phyloP scores from a whole-genome alignment of 2,888 invertebrate species.

The Pecten maximus region DNA sequence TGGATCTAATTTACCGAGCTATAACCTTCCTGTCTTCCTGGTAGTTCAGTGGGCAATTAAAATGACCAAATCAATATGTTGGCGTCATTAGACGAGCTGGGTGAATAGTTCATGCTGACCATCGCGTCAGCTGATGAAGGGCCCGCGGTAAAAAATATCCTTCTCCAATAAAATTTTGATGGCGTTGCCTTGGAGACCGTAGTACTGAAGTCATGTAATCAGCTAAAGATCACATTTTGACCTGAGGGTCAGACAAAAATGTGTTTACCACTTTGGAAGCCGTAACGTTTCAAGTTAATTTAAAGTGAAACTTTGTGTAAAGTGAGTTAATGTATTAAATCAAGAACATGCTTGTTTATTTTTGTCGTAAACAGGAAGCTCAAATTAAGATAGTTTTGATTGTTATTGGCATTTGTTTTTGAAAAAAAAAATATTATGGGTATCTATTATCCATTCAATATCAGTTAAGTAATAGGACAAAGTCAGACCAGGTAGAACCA shows the following conservation, averaged over 20 bases:
- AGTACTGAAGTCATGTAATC: neutral
- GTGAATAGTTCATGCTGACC: conserved; percentile 24
- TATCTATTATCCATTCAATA: too few species aligned
- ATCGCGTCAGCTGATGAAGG: neutral
- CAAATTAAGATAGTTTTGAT: too few species aligned
- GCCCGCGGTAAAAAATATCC: conserved; percentile 24
- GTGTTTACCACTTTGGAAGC: neutral
- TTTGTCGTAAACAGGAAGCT: too few species aligned
- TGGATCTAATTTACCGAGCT: conserved; percentile 35
- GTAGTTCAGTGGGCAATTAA: conserved; percentile 25
- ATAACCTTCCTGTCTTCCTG: neutral
- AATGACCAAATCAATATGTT: neutral
- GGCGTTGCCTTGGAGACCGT: neutral
- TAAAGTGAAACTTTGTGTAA: neutral
- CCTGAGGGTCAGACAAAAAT: neutral
- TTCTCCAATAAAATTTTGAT: neutral
- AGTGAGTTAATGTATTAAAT: too few species aligned
- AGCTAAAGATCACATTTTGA: neutral
- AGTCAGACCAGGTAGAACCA: too few species aligned
- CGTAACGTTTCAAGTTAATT: neutral
- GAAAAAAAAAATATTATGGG: too few species aligned
- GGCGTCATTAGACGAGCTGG: conserved; percentile 18
- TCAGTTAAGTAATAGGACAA: too few species aligned
- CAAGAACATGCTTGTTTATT: too few species aligned
- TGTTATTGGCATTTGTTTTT: too few species aligned